Conservation (phyloP, 2,888 invertebrate species). For the Tipula confusa region DNA sequence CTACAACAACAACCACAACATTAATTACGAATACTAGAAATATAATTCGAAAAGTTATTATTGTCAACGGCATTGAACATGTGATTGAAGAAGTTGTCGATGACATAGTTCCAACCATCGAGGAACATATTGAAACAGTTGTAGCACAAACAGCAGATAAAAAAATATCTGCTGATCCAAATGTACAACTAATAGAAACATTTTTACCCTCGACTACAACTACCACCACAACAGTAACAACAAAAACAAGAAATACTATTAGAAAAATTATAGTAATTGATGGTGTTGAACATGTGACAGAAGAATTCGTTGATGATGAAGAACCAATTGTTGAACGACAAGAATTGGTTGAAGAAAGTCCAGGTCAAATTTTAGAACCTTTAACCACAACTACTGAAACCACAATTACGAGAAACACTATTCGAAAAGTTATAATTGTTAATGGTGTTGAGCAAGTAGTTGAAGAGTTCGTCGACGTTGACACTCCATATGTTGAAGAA, state of each 20-base stretch:
- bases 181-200: background rate
- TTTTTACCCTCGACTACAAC: background rate
- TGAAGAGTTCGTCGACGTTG: slow-evolving; percentile 73
- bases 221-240: slow-evolving; percentile 64
- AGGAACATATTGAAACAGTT: slow-evolving; percentile 5
- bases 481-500: background rate
- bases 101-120: background rate
- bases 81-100: slow-evolving; percentile 32
- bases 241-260: slow-evolving; percentile 70
- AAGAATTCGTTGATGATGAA: slow-evolving; percentile 69
- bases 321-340: background rate
- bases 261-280: slow-evolving; percentile 72
- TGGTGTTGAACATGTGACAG: slow-evolving; percentile 77
- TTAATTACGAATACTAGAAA: background rate
- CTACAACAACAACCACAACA: background rate
- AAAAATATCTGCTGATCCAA: background rate
- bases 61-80: background rate
- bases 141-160: background rate
- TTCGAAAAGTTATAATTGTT: slow-evolving; percentile 69
- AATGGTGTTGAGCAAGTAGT: slow-evolving; percentile 80
- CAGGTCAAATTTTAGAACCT: background rate
- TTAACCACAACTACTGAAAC: slow-evolving; percentile 51
- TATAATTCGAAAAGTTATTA: background rate
- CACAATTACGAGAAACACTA: slow-evolving; percentile 68
- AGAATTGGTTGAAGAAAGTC: background rate